A percentile compares a stretch with the other conserved stretches of the same genome.
phyloP scores from a whole-genome alignment of 2,797 vertebrate genomes.

The Neostethus bicornis region DNA sequence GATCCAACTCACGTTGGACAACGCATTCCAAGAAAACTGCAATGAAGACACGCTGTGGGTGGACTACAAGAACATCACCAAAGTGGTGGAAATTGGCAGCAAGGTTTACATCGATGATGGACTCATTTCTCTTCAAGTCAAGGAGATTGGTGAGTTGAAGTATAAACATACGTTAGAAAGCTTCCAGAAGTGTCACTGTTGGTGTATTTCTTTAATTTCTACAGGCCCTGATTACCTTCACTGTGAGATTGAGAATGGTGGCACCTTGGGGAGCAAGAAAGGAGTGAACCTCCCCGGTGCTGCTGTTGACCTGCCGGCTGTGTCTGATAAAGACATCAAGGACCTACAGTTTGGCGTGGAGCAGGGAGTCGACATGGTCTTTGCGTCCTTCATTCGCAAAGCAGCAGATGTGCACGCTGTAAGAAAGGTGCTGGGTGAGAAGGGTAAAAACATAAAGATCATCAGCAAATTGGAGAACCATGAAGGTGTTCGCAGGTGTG shows the following conservation, averaged over 20 bases:
- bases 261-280: slow-evolving; percentile 94
- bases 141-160: slow-evolving; percentile 85
- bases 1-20: slow-evolving; percentile 91
- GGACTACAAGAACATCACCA: slow-evolving; percentile 96
- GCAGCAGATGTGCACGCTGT: slow-evolving; percentile 92
- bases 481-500: slow-evolving; percentile 93
- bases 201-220: not conserved
- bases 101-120: slow-evolving; percentile 97
- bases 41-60: slow-evolving; percentile 89
- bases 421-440: slow-evolving; percentile 91
- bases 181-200: not conserved
- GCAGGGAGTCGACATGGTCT: slow-evolving; percentile 96
- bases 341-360: slow-evolving; percentile 92
- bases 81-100: slow-evolving; percentile 90
- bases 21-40: slow-evolving; percentile 89
- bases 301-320: slow-evolving; percentile 93
- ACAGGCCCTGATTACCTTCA: slow-evolving; percentile 86
- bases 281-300: slow-evolving; percentile 96
- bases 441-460: slow-evolving; percentile 97
- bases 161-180: not conserved
- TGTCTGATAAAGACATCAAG: slow-evolving; percentile 92
- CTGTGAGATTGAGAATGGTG: slow-evolving; percentile 93
- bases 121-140: slow-evolving; percentile 92
- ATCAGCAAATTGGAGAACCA: slow-evolving; percentile 99
- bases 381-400: slow-evolving; percentile 98